Evolutionary conservation across 2,888 invertebrate genomes (phyloP), one percentile per base, ranked within the genome.

Genomic region (Leptinotarsa haldemani): DNA sequence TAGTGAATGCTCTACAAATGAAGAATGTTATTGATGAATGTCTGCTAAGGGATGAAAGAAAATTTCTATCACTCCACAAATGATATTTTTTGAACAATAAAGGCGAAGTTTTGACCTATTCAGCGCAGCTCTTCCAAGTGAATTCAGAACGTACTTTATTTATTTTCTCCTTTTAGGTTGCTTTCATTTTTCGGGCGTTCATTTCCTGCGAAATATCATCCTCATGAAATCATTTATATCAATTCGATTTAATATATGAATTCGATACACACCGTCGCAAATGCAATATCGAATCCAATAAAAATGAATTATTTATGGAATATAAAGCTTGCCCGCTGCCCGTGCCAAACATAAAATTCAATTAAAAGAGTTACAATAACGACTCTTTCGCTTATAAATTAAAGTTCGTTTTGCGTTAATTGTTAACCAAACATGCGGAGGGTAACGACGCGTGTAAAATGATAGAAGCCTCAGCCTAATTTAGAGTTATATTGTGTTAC

Each of bases 371-470:
- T 61, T 61, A 61, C 61, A 25, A 25, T 30, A 61, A 61, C 61
- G 61, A 61, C 25, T 15, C 25, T 61, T n/a, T n/a, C 4, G 61
- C 40, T 61, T 61, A 69, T 73, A 69, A 73, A 73, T 73, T 73
- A 65, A 65, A 15, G 65, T 56, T 58, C 65, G 65, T 73, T 73
- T 58, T 58, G 65, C 61, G 61, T 66, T 73, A 73, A 65, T 73
- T 61, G 65, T 73, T 58, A 73, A 69, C 53, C 69, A 61, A 73
- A 73, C 69, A 69, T 66, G 65, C 69, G 69, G 65, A 48, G 50
- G 58, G 50, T 58, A 69, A 61, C 69, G 56, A 52, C 22, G 25
- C 61, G 61, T 69, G 67, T 72, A 65, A 65, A 69, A 73, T 65
- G 58, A 48, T 65, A 56, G 66, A 65, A 53, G 46, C 52, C 65